A percentile compares a stretch with the other conserved stretches of the same genome.
phyloP scores from a whole-genome alignment of 1,140 invertebrate species.

The Dolichoris vasculosae region DNA sequence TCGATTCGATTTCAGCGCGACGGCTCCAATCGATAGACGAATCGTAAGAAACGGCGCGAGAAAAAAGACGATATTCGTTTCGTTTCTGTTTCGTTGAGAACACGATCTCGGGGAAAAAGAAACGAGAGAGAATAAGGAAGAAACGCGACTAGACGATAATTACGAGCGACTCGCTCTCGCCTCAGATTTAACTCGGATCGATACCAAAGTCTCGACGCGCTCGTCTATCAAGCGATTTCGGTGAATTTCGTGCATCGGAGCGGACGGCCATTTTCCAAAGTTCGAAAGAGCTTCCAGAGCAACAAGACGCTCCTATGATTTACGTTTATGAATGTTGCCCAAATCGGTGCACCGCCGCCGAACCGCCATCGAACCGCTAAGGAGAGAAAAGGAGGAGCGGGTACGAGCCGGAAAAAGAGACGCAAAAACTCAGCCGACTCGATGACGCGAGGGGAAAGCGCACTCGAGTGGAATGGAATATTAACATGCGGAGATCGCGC shows the following conservation, averaged over 20 bases:
- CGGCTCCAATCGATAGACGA: background rate
- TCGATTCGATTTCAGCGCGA: background rate
- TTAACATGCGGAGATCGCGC: constrained; percentile 13
- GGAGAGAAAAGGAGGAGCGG: background rate
- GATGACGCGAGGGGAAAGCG: constrained; percentile 12
- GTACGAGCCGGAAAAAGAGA: background rate
- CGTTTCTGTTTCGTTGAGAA: background rate
- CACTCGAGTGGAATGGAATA: constrained; percentile 28
- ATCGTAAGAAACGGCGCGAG: background rate
- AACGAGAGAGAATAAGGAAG: background rate
- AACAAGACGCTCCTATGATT: constrained; percentile 59
- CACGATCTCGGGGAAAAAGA: background rate
- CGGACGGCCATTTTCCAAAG: constrained; percentile 53
- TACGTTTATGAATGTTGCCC: constrained; percentile 59
- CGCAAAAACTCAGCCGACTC: no score
- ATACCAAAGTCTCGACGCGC: constrained; percentile 26
- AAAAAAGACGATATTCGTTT: background rate
- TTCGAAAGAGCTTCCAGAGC: constrained; percentile 38
- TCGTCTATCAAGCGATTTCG: constrained; percentile 40
- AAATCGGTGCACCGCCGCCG: background rate
- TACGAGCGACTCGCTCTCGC: background rate
- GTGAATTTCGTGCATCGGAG: constrained; percentile 35
- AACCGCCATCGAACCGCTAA: no score
- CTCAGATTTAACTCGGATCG: constrained; percentile 38
- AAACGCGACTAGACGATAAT: constrained; percentile 12